Evolutionary conservation across 2,888 invertebrate species (phyloP), one percentile per base, ranked within the genome.

Genomic region (Platycheirus albimanus): DNA sequence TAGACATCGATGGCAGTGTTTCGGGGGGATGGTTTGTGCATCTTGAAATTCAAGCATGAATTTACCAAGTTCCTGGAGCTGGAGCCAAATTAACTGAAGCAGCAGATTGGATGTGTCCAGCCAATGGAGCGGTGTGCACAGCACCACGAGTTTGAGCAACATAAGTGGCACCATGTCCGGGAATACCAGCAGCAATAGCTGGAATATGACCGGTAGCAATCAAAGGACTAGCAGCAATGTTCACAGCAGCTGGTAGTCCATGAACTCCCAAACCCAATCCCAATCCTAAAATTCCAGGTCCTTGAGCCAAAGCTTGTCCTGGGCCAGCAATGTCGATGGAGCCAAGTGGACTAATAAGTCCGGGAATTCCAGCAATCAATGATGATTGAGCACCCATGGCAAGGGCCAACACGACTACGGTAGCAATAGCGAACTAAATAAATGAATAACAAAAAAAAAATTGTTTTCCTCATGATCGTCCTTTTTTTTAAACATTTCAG

Each of bases 81-180:
- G 89, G 89, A 20, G 88, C 87, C 61, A 89, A 85, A 38, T 89
- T 89, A 83, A 88, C 87, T 58, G 89, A 86, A 66, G 89, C 88
- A 75, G 88, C 89, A 38, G 89, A 89, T 77, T 89, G 88, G 38
- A 87, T 80, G 76, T 89, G 89, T 63, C 89, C 89, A 38, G 89
- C 75, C 71, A 89, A 85, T 33, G 89, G 89, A 47, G 89, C 89
- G 5, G 88, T 89, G 83, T 89, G 89, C 3, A 89, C 85, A 51
- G 89, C 89, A 47, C 89, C 89, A 70, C 89, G 89, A 49, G 88
- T 89, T 83, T 89, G 87, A 33, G 89, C 89, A 38, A 89, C 89
- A 41, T 89, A 89, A 51, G 85, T 87, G 17, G 88, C 89, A 67
- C 88, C 88, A 84, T 86, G 88, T 88, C 33, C 75, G 33, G 84